These are phyloP conservation scores for Sphaeramia orbicularis DNA, from an alignment of 2,797 vertebrate genomes.

Conservation along the genomic window DNA sequence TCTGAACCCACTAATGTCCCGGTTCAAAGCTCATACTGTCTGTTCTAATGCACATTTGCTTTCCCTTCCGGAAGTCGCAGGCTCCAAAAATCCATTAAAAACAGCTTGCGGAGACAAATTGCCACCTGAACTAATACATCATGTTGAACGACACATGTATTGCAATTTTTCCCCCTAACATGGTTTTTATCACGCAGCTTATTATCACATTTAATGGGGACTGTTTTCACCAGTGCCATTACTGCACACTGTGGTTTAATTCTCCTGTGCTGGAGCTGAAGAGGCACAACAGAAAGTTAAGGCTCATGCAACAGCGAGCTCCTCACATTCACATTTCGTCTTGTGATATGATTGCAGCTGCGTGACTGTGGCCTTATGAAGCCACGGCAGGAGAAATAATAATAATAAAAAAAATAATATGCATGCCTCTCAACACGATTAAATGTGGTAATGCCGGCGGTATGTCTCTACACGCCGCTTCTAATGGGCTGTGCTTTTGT, in stretches of 20 bases:
- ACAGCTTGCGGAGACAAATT: conserved; percentile 54
- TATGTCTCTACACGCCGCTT: conserved; percentile 47
- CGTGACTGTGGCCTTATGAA: conserved; percentile 59
- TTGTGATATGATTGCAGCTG: conserved; percentile 60
- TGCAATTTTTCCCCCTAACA: conserved; percentile 41
- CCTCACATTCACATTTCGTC: conserved; percentile 61
- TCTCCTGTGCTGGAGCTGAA: conserved; percentile 47
- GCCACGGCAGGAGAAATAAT: conserved; percentile 55
- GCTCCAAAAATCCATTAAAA: conserved; percentile 58
- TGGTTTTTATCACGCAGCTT: conserved; percentile 59
- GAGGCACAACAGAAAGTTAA: conserved; percentile 60
- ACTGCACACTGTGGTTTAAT: conserved; percentile 63
- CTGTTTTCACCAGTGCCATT: conserved; percentile 60
- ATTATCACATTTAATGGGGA: conserved; percentile 70
- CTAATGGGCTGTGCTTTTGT: conserved; percentile 72
- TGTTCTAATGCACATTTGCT: conserved; percentile 48
- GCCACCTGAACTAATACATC: conserved; percentile 63
- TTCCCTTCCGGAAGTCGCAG: conserved; percentile 34
- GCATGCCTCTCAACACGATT: conserved; percentile 51
- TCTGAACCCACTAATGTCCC: conserved; percentile 60
- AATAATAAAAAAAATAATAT: conserved; percentile 28
- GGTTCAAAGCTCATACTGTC: conserved; percentile 39
- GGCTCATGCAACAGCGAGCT: conserved; percentile 59
- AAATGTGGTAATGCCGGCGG: conserved; percentile 61
- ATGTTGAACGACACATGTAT: conserved; percentile 57